Conservation (phyloP, 2,888 invertebrate species). For the Apamea epomidion region DNA sequence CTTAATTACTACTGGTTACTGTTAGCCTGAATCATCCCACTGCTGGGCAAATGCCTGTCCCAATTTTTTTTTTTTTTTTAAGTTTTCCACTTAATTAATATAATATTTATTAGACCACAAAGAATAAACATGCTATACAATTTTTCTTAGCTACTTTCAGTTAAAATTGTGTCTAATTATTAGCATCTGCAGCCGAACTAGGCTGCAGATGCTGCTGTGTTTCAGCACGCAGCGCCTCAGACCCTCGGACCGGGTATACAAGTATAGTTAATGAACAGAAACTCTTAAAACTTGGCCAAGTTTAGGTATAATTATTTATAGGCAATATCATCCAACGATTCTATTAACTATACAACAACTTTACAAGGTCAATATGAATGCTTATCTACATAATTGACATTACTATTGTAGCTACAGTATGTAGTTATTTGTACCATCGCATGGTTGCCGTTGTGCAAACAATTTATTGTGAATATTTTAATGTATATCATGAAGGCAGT, state of each 20-base stretch:
- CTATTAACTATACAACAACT: slow-evolving; percentile 25
- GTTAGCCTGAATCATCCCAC: no score
- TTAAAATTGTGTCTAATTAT: no score
- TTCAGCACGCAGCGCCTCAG: not conserved
- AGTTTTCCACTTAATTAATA: no score
- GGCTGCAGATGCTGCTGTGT: no score
- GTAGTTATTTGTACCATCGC: slow-evolving; percentile 25
- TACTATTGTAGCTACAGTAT: slow-evolving; percentile 12
- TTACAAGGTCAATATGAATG: slow-evolving; percentile 30
- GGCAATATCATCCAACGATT: slow-evolving; percentile 14
- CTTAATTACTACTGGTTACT: no score
- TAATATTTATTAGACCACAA: no score
- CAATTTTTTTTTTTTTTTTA: no score
- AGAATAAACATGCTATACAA: no score
- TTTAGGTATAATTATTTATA: not conserved
- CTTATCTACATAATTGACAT: slow-evolving; percentile 44
- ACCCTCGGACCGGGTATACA: not conserved
- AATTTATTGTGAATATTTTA: slow-evolving; percentile 32
- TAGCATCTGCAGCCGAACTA: not conserved
- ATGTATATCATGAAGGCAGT: slow-evolving; percentile 9
- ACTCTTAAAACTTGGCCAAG: not conserved
- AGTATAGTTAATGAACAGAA: not conserved
- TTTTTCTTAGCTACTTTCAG: no score
- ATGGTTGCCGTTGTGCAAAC: not conserved
- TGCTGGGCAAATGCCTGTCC: no score